Evolutionary conservation across 1,140 invertebrate genomes (phyloP).

Genomic region (Manduca sexta): DNA sequence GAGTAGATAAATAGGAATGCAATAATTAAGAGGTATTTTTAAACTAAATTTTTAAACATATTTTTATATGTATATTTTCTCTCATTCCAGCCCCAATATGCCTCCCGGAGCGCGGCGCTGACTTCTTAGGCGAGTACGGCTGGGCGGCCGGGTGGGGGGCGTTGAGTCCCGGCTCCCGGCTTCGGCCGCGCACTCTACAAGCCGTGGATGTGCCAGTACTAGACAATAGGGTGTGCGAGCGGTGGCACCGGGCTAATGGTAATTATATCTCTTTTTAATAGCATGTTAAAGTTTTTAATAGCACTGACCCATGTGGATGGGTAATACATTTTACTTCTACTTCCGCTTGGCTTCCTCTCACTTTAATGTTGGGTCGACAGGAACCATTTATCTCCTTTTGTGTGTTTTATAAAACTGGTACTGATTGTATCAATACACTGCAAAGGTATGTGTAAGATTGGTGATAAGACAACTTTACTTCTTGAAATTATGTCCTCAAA

Average conservation of each 20-base stretch:
- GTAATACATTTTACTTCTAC: not conserved
- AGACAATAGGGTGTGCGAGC: conserved; percentile 89
- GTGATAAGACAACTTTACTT: too few relatives aligned
- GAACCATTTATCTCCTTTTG: too few relatives aligned
- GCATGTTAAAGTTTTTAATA: not conserved
- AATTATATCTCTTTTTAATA: conserved; percentile 5
- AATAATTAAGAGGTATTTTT: too few relatives aligned
- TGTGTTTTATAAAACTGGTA: too few relatives aligned
- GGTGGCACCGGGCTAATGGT: conserved; percentile 85
- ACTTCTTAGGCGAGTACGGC: conserved; percentile 91
- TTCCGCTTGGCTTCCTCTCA: too few relatives aligned
- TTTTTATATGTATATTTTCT: not conserved
- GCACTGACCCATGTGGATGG: too few relatives aligned
- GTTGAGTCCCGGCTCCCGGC: conserved; percentile 87
- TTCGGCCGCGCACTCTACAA: conserved; percentile 92
- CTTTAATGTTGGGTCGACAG: too few relatives aligned
- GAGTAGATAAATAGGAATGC: too few relatives aligned
- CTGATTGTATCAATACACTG: too few relatives aligned
- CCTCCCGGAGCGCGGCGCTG: conserved; percentile 90
- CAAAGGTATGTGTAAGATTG: too few relatives aligned
- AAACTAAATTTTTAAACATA: too few relatives aligned
- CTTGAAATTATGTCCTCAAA: too few relatives aligned
- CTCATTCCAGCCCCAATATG: conserved; percentile 85
- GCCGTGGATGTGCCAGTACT: conserved; percentile 94
- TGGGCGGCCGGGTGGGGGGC: conserved; percentile 97